These are phyloP conservation scores for Leptarthrus brevirostris DNA, from an alignment of 2,888 invertebrate genomes.

Conservation along the genomic window DNA sequence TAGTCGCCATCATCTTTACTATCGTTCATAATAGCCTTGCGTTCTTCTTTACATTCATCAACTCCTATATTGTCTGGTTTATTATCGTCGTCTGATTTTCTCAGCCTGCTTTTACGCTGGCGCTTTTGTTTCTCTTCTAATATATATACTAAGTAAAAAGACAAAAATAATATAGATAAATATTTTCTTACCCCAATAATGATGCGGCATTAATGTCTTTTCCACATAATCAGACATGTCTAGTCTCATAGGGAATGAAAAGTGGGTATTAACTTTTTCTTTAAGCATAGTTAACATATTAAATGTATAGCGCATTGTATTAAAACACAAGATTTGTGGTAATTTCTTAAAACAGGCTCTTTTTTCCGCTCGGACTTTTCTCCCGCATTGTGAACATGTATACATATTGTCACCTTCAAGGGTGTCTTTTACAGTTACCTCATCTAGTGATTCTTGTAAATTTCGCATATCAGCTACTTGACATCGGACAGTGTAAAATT, in stretches of 20 bases:
- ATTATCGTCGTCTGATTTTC: slow-evolving; percentile 53
- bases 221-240: slow-evolving; percentile 97
- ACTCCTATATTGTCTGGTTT: too few relatives aligned
- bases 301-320: slow-evolving; percentile 97
- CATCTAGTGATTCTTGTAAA: slow-evolving; percentile 92
- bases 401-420: slow-evolving; percentile 98
- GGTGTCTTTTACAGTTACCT: slow-evolving; percentile 97
- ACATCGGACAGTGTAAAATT: slow-evolving; percentile 96
- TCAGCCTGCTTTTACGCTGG: slow-evolving; percentile 55
- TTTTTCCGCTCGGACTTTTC: slow-evolving; percentile 95
- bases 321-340: slow-evolving; percentile 93
- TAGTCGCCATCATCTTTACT: slow-evolving; percentile 71
- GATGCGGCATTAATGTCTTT: slow-evolving; percentile 90
- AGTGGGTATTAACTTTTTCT: slow-evolving; percentile 97
- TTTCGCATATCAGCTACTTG: slow-evolving; percentile 98
- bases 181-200: slow-evolving; percentile 77
- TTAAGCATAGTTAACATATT: slow-evolving; percentile 98
- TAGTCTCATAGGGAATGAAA: slow-evolving; percentile 91
- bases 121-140: slow-evolving; percentile 73
- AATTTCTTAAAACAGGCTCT: slow-evolving; percentile 93
- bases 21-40: too few relatives aligned
- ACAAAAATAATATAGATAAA: slow-evolving; percentile 39
- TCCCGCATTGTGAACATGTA: slow-evolving; percentile 94
- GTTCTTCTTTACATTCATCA: slow-evolving; percentile 52
- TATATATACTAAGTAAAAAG: too few relatives aligned